Base-by-base conservation (phyloP, 2,888 invertebrate genomes). In the Heterodera filipjevi region DNA sequence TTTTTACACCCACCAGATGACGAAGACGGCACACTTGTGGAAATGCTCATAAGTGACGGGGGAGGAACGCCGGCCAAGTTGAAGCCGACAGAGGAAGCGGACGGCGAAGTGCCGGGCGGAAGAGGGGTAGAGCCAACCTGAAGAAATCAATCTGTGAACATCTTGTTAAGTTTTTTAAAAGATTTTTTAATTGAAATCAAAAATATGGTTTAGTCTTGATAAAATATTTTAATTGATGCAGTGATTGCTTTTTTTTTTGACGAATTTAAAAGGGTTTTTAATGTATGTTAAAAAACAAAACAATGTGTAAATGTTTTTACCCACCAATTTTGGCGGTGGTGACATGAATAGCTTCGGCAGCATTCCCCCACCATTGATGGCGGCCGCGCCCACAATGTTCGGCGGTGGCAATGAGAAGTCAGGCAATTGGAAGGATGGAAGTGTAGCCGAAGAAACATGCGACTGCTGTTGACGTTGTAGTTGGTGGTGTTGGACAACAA, bases 371-470 rank as follows among this genome's bases (percentile, higher is more conserved):
- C 59, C 59, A 12, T 59, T 59, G 53, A 44, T 53, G 53, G 44
- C 46, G 1, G 71, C 71, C 6, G 3, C 27, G 33, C 35, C 30
- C 33, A 16, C 22, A 72, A 72, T 44, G 19, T 72, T 44, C n/a
- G 79, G 79, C n/a, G 79, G 79, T 19, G 79, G 79, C 44, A 79
- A n/a, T 16, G 79, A 80, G 30, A 79, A 79, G 44, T 79, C 71
- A 32, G 79, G 79, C 59, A 78, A 39, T 14, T 66, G 77, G 30
- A 78, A 78, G 39, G 77, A 0, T 10, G 39, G 12, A 6, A 39
- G 39, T 39, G 39, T 12, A 39, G 71, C 46, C 30, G 59, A 19
- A 39, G n/a, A n/a, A n/a, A n/a, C n/a, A n/a, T n/a, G n/a, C n/a
- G n/a, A n/a, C n/a, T n/a, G n/a, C n/a, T n/a, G n/a, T n/a, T n/a